These are phyloP conservation scores for Borostomias antarcticus DNA, from an alignment of 2,797 vertebrate genomes.

Conservation along the genomic window DNA sequence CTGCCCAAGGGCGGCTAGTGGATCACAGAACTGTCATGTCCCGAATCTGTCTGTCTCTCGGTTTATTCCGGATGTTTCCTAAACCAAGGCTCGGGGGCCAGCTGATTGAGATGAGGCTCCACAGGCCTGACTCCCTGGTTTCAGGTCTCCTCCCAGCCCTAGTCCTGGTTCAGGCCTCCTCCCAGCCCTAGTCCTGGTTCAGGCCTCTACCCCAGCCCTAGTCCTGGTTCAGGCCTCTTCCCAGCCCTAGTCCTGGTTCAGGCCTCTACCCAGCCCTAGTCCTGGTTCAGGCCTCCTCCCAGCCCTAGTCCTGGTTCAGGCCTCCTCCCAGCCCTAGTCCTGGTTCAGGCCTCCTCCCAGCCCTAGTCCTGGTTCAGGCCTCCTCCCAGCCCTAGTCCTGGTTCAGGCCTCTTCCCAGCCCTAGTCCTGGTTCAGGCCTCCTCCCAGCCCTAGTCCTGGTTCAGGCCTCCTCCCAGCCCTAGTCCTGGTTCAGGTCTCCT, in stretches of 20 bases:
- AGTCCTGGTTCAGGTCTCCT: neutral
- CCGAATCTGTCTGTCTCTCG: constrained; percentile 58
- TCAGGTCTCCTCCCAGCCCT: constrained; percentile 2
- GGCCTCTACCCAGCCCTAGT: neutral
- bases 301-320: too few species aligned
- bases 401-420: too few species aligned
- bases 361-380: neutral
- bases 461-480: neutral
- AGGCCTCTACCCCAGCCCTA: too few species aligned
- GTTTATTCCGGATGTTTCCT: too few species aligned
- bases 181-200: constrained; percentile 29
- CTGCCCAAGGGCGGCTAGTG: too few species aligned
- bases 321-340: neutral
- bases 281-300: neutral
- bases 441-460: neutral
- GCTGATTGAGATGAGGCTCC: constrained; percentile 55
- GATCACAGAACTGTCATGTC: too few species aligned
- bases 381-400: neutral
- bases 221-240: too few species aligned
- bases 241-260: neutral
- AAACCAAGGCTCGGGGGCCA: too few species aligned
- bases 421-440: neutral
- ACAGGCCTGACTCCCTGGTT: constrained; percentile 36
- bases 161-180: constrained; percentile 31
- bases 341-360: neutral